phyloP scores from a whole-genome alignment of 2,113 vertebrate species.

The Octodon degus region DNA sequence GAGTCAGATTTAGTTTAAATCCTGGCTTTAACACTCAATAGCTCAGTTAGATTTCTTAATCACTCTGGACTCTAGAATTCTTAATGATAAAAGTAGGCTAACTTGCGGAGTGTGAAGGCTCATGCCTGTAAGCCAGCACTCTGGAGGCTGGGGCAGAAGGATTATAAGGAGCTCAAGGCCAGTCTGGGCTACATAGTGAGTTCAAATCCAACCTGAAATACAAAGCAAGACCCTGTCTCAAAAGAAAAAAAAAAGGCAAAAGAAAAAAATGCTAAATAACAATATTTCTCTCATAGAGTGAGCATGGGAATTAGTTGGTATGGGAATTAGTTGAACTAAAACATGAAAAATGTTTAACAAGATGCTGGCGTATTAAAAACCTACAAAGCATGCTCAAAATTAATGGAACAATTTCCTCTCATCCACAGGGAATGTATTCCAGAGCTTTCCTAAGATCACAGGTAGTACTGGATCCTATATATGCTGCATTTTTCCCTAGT shows the following conservation, averaged over 20 bases:
- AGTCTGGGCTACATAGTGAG: background rate
- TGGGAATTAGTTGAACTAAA: background rate
- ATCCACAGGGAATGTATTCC: background rate
- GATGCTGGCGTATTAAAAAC: background rate
- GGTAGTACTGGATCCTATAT: background rate
- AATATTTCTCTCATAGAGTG: background rate
- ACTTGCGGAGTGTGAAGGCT: background rate
- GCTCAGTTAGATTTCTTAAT: slow-evolving; percentile 2
- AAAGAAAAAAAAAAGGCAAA: background rate
- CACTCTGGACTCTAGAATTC: background rate
- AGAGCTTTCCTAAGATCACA: background rate
- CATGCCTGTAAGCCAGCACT: background rate
- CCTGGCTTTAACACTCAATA: background rate
- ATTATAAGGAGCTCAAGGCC: background rate
- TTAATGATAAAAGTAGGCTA: slow-evolving; percentile 24
- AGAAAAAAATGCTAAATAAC: background rate
- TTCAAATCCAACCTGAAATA: background rate
- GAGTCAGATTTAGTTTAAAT: background rate
- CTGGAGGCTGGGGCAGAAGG: background rate
- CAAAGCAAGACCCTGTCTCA: background rate
- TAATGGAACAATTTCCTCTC: background rate
- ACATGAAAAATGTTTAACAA: slow-evolving; percentile 24
- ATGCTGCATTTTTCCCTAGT: background rate
- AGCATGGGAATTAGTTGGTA: background rate
- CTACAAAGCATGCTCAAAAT: background rate